phyloP scores from a whole-genome alignment of 2,797 vertebrate species.

The Myotis vivesi region DNA sequence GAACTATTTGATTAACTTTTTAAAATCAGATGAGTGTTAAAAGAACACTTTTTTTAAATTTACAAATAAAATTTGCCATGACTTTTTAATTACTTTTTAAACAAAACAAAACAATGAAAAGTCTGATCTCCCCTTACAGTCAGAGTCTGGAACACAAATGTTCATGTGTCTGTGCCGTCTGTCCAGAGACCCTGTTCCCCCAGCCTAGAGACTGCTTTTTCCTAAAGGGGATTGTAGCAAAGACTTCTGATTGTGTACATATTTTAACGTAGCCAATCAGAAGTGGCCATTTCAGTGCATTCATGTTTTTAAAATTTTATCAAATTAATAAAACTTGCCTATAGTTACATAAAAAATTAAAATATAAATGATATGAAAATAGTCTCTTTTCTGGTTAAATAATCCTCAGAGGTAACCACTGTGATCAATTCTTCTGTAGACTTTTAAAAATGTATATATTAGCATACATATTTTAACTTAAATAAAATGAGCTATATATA shows the following conservation, averaged over 20 bases:
- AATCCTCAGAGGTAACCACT: no score
- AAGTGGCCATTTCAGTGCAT: neutral
- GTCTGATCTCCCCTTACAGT: neutral
- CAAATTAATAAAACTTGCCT: neutral
- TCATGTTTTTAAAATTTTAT: slow-evolving; percentile 4
- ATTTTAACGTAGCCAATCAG: neutral
- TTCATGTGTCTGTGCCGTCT: neutral
- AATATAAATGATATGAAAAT: neutral
- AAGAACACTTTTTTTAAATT: neutral
- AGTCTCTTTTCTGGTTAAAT: no score
- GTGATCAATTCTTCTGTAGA: no score
- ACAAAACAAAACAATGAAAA: neutral
- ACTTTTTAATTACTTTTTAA: neutral
- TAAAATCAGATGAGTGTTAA: neutral
- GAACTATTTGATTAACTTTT: neutral
- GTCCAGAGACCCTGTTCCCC: neutral
- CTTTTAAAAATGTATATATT: no score
- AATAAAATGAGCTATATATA: no score
- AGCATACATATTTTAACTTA: no score
- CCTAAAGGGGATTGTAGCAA: neutral
- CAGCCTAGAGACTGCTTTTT: neutral
- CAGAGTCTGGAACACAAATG: neutral
- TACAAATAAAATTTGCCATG: neutral
- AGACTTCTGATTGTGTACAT: neutral
- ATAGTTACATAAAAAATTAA: neutral